Conservation (phyloP, 2,888 invertebrate genomes). For the Erebia palarica region DNA sequence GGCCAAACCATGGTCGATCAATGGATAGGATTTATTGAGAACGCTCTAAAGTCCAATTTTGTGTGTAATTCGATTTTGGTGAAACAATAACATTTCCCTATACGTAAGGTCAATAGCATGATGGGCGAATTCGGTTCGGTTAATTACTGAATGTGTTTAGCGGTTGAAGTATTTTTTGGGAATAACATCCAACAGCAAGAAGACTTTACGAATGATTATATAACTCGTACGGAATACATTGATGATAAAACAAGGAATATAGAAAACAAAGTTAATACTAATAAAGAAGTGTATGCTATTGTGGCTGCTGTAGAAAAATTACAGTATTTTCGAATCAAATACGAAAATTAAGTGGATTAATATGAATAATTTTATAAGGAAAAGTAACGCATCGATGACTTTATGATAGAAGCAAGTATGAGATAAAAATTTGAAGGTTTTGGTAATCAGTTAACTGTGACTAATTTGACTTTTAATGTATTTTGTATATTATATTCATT, state of each 20-base stretch:
- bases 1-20: conserved; percentile 46
- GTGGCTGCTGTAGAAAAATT: background rate
- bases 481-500: conserved; percentile 4
- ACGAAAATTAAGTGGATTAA: conserved; percentile 20
- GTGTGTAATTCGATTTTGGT: conserved; percentile 50
- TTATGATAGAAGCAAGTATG: conserved; percentile 24
- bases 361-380: conserved; percentile 22
- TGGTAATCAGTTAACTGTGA: conserved; percentile 25
- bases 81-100: conserved; percentile 59
- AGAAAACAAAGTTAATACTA: background rate
- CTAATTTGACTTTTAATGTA: conserved; percentile 22
- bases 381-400: conserved; percentile 31
- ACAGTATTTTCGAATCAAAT: background rate
- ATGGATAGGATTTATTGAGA: conserved; percentile 60
- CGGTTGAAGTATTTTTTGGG: conserved; percentile 33
- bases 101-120: conserved; percentile 72
- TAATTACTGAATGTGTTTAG: conserved; percentile 65
- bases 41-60: conserved; percentile 55
- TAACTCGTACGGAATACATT: background rate
- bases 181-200: conserved; percentile 3
- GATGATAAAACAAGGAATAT: background rate
- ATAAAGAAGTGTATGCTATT: conserved; percentile 10
- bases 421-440: conserved; percentile 28
- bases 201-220: background rate
- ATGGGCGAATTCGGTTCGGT: conserved; percentile 71